Evolutionary conservation across 2,888 invertebrate species (phyloP).

Genomic region (Gortyna flavago): DNA sequence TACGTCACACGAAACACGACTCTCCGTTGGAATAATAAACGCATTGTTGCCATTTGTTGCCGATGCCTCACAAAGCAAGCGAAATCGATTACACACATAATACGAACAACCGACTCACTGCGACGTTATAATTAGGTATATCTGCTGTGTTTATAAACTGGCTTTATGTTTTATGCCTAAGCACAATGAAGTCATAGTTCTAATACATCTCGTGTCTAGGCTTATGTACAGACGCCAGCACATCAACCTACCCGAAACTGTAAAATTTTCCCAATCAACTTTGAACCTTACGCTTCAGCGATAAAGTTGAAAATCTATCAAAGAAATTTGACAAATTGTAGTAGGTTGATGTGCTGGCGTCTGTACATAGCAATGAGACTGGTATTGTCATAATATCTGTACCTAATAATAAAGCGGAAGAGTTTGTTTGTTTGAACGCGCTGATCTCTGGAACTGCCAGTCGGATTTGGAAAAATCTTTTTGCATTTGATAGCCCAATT

Average conservation of each 20-base stretch:
- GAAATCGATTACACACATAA: constrained; percentile 71
- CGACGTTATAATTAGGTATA: constrained; percentile 37
- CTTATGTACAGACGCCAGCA: not conserved
- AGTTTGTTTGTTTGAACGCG: not conserved
- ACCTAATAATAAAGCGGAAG: no score
- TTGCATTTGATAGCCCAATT: not conserved
- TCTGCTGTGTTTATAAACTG: constrained; percentile 35
- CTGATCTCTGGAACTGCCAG: not conserved
- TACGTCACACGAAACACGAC: constrained; percentile 80
- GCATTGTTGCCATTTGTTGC: constrained; percentile 77
- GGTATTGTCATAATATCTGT: not conserved
- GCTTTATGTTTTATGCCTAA: constrained; percentile 12
- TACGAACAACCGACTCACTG: constrained; percentile 46
- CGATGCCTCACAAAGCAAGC: constrained; percentile 68
- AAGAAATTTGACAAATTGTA: no score
- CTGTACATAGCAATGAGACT: not conserved
- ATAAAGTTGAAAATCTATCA: no score
- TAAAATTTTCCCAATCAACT: no score
- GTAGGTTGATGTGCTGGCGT: no score
- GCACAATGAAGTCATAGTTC: constrained; percentile 34
- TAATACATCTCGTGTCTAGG: not conserved
- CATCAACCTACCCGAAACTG: no score
- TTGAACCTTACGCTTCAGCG: no score
- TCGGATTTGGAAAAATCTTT: not conserved
- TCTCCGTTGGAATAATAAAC: constrained; percentile 82